Evolutionary conservation across 2,113 vertebrate genomes (phyloP).

Genomic region (Balaenoptera acutorostrata): DNA sequence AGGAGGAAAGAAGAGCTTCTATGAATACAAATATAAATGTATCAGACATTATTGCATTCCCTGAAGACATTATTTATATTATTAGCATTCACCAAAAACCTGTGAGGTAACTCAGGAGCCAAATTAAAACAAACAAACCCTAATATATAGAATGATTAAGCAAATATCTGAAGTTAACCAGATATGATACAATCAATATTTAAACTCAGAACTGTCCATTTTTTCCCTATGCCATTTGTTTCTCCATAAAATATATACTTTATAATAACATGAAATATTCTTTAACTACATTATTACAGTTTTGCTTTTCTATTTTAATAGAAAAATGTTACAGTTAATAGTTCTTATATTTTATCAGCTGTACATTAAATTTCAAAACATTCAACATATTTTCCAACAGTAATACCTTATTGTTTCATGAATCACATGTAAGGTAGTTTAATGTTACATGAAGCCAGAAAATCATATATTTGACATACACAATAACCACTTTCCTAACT

Average conservation of each 20-base stretch:
- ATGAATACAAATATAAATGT: neutral
- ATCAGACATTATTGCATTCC: neutral
- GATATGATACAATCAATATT: neutral
- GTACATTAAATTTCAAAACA: neutral
- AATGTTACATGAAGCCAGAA: slow-evolving; percentile 46
- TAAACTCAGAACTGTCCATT: neutral
- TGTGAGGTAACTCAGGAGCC: neutral
- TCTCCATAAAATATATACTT: neutral
- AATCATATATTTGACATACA: slow-evolving; percentile 43
- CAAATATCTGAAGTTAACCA: neutral
- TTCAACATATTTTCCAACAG: slow-evolving; percentile 10
- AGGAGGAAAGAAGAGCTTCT: neutral
- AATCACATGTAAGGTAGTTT: slow-evolving; percentile 55
- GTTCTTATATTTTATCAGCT: neutral
- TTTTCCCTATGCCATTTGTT: neutral
- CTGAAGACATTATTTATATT: neutral
- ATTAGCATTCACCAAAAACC: neutral
- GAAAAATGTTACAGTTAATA: neutral
- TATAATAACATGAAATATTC: neutral
- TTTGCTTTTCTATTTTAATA: neutral
- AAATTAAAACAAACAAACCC: neutral
- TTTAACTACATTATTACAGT: neutral
- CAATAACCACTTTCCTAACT: slow-evolving; percentile 60
- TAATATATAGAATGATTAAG: neutral
- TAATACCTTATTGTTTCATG: slow-evolving; percentile 18